Percentiles rank a stretch among this genome's conserved stretches.
Conservation (phyloP, 2,113 vertebrate species). For the Hipposideros armiger region DNA sequence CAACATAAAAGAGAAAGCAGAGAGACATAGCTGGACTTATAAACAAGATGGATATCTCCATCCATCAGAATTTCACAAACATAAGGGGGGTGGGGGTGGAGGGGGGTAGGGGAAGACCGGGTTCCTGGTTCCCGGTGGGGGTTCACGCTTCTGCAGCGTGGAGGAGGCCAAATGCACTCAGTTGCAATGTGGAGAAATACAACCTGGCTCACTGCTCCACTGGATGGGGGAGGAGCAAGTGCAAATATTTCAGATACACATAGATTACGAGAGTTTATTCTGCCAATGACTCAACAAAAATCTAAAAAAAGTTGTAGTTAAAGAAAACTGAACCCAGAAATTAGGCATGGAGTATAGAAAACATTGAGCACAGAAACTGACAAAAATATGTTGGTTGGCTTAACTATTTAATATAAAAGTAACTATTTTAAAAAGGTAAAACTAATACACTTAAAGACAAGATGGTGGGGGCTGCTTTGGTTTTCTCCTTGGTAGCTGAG, state of each 20-base stretch:
- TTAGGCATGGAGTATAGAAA: background rate
- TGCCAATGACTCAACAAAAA: background rate
- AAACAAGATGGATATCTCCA: background rate
- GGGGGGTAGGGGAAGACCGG: background rate
- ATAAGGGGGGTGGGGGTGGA: too few relatives aligned
- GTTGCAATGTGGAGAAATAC: background rate
- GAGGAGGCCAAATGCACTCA: background rate
- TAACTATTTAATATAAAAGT: background rate
- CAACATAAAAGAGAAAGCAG: background rate
- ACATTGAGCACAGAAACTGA: background rate
- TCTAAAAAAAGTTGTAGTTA: background rate
- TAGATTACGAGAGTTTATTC: background rate
- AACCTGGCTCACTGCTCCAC: background rate
- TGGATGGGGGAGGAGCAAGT: background rate
- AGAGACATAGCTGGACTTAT: background rate
- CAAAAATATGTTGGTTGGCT: background rate
- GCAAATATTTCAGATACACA: background rate
- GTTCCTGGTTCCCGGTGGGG: background rate
- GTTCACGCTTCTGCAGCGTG: background rate
- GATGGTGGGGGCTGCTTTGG: background rate
- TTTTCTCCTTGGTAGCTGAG: background rate
- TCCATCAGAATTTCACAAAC: background rate
- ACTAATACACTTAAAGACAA: background rate
- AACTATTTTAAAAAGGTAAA: background rate
- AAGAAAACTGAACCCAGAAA: background rate